phyloP scores from a whole-genome alignment of 2,113 vertebrate species.

The Mustela lutreola region DNA sequence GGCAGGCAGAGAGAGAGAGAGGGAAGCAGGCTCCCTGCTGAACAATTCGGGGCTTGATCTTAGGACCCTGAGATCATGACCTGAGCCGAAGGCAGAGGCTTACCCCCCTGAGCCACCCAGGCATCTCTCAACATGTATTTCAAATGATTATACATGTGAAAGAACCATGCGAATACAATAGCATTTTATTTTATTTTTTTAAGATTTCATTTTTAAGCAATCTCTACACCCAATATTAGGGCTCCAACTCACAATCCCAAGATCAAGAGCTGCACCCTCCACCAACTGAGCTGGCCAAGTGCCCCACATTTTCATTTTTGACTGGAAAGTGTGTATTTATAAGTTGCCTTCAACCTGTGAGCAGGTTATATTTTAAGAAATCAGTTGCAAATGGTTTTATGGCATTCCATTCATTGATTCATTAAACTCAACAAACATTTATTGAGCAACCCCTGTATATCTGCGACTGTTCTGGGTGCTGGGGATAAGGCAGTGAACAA shows the following conservation, averaged over 20 bases:
- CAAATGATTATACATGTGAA: background rate
- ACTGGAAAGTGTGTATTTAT: background rate
- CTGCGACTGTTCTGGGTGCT: background rate
- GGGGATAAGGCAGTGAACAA: background rate
- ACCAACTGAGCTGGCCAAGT: background rate
- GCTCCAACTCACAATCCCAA: background rate
- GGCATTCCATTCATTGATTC: background rate
- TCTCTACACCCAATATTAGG: background rate
- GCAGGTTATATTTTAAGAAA: background rate
- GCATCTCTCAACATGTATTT: background rate
- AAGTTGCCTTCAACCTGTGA: background rate
- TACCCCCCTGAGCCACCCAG: too few relatives aligned
- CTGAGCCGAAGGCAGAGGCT: too few relatives aligned
- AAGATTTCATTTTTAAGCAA: background rate
- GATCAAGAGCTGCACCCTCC: background rate
- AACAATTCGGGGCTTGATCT: too few relatives aligned
- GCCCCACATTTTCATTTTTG: slow-evolving; percentile 41
- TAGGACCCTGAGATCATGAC: too few relatives aligned
- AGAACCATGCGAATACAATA: background rate
- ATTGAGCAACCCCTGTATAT: background rate
- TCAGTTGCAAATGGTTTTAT: background rate
- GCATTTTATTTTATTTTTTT: background rate
- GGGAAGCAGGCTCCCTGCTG: too few relatives aligned
- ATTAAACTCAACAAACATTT: slow-evolving; percentile 8
- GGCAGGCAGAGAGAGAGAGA: too few relatives aligned